Evolutionary conservation across 2,888 invertebrate species (phyloP).

Genomic region (Carabus problematicus): DNA sequence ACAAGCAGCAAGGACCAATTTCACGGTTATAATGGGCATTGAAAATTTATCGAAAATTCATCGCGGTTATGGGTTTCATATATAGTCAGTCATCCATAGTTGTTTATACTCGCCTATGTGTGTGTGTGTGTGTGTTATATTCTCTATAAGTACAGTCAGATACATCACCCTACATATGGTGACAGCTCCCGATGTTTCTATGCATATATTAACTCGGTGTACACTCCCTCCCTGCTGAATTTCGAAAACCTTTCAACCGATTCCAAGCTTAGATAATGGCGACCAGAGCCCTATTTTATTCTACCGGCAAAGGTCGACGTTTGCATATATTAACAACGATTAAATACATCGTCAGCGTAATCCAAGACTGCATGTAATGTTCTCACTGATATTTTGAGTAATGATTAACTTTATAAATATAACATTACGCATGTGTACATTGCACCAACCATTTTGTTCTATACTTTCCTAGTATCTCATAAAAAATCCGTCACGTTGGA

Average conservation of each 20-base stretch:
- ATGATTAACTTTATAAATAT: no score
- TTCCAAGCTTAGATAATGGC: conserved; percentile 22
- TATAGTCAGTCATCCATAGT: no score
- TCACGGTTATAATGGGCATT: conserved; percentile 15
- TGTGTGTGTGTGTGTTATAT: no score
- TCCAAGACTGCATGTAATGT: conserved; percentile 15
- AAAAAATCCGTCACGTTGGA: no score
- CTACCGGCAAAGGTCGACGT: conserved; percentile 28
- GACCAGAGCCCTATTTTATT: conserved; percentile 15
- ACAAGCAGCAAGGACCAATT: conserved; percentile 28
- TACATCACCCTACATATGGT: conserved; percentile 17
- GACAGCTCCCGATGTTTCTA: background rate
- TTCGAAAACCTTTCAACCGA: conserved; percentile 20
- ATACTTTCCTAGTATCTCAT: no score
- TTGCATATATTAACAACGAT: conserved; percentile 30
- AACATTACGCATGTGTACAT: no score
- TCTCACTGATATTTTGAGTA: background rate
- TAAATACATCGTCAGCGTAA: conserved; percentile 29
- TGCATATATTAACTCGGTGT: conserved; percentile 36
- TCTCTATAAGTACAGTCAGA: no score
- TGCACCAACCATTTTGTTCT: no score
- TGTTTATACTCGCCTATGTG: no score
- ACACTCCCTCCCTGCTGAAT: conserved; percentile 6
- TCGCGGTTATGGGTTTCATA: no score
- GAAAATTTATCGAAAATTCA: background rate